Conservation (phyloP, 2,113 vertebrate genomes). For the Alouatta palliata region DNA sequence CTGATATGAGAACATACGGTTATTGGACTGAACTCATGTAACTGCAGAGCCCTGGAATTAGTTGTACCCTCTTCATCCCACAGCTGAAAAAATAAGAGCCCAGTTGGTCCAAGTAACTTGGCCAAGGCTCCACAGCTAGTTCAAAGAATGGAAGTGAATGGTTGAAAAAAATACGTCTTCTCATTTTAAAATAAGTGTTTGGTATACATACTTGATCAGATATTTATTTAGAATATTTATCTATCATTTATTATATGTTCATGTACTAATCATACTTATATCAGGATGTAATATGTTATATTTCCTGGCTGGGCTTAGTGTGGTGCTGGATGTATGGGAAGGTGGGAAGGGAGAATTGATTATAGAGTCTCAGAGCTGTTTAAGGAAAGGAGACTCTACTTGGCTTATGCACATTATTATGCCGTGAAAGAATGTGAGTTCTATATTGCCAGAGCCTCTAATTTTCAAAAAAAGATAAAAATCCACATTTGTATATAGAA, state of each 20-base stretch:
- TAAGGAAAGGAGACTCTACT: neutral
- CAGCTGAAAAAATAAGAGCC: neutral
- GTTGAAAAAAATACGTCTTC: neutral
- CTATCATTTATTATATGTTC: neutral
- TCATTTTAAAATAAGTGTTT: slow-evolving; percentile 24
- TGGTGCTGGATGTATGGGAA: neutral
- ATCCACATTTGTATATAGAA: neutral
- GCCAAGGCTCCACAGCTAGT: neutral
- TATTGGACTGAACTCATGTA: neutral
- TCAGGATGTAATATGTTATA: neutral
- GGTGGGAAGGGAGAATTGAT: neutral
- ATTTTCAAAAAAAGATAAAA: neutral
- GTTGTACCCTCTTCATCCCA: neutral
- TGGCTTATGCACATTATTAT: no score
- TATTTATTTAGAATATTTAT: neutral
- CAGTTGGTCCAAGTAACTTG: neutral
- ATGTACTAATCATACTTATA: neutral
- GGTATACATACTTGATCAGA: neutral
- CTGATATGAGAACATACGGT: neutral
- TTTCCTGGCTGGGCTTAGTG: neutral
- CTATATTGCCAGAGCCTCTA: neutral
- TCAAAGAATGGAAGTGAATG: neutral
- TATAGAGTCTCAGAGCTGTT: neutral
- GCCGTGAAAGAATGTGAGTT: neutral
- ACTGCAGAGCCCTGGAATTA: neutral